Conservation (phyloP, 2,797 vertebrate genomes). For the Sebastes hopkinsi region DNA sequence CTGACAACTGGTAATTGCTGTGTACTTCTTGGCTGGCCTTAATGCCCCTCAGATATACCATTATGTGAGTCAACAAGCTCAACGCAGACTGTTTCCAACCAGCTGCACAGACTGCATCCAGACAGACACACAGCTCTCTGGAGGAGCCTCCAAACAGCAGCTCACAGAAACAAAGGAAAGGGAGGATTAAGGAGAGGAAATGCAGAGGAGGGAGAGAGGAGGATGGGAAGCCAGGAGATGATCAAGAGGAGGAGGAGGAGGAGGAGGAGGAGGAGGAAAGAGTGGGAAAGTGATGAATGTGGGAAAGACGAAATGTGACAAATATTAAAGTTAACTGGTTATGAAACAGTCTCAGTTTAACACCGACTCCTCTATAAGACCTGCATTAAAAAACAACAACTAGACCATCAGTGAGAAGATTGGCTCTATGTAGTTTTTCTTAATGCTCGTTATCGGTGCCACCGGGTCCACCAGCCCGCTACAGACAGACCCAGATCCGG, state of each 20-base stretch:
- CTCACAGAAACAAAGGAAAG: slow-evolving; percentile 44
- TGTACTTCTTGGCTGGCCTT: slow-evolving; percentile 13
- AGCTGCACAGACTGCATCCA: background rate
- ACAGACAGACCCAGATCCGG: background rate
- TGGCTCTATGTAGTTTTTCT: background rate
- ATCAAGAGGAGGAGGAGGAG: background rate
- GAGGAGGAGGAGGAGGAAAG: background rate
- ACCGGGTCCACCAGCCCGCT: background rate
- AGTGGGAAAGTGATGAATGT: background rate
- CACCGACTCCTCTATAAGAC: background rate
- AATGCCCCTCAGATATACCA: slow-evolving; percentile 38
- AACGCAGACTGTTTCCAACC: slow-evolving; percentile 31
- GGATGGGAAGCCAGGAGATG: background rate
- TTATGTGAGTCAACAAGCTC: slow-evolving; percentile 45
- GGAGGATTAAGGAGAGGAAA: slow-evolving; percentile 46
- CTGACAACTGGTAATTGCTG: slow-evolving; percentile 42
- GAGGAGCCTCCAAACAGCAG: slow-evolving; percentile 11
- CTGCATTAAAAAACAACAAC: background rate
- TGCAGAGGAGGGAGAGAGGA: no score
- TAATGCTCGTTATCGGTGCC: background rate
- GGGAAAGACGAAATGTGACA: background rate
- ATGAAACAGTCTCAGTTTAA: background rate
- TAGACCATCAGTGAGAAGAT: background rate
- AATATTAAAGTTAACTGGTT: background rate
- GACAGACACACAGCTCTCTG: slow-evolving; percentile 7